These are phyloP conservation scores for Pseudorectes ferrugineus DNA, from an alignment of 2,113 vertebrate genomes.

Conservation along the genomic window DNA sequence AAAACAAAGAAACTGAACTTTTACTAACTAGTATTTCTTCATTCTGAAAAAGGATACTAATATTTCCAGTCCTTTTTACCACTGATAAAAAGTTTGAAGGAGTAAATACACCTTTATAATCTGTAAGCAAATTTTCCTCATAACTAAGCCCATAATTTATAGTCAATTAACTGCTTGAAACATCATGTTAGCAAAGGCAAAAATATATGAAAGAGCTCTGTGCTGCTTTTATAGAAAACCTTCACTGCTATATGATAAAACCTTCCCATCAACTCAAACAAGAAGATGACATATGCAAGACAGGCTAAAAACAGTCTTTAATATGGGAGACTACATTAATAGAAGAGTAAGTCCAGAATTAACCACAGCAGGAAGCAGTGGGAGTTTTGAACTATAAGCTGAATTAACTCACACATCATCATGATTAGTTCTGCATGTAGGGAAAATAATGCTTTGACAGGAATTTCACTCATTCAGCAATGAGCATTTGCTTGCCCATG, in stretches of 20 bases:
- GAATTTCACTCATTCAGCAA: conserved; percentile 2
- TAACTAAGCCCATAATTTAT: background rate
- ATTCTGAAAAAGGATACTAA: background rate
- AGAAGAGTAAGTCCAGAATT: conserved; percentile 43
- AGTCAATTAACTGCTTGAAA: background rate
- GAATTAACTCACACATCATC: conserved; percentile 17
- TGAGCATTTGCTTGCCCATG: background rate
- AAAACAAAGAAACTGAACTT: background rate
- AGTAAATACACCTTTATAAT: background rate
- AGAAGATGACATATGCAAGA: background rate
- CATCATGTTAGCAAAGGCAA: background rate
- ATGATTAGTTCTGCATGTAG: background rate
- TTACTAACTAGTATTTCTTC: background rate
- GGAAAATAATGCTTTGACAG: background rate
- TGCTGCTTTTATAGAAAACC: background rate
- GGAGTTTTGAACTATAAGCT: conserved; percentile 1
- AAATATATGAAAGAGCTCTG: background rate
- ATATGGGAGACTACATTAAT: background rate
- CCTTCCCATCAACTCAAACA: background rate
- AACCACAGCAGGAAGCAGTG: conserved; percentile 37
- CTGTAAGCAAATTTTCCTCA: background rate
- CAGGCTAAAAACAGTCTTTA: conserved; percentile 2
- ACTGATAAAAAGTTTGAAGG: background rate
- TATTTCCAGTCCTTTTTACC: background rate
- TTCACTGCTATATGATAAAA: background rate